Percentiles rank a stretch among this genome's conserved stretches.
Conservation (phyloP, 1,140 invertebrate species). For the Achatina immaculata region DNA sequence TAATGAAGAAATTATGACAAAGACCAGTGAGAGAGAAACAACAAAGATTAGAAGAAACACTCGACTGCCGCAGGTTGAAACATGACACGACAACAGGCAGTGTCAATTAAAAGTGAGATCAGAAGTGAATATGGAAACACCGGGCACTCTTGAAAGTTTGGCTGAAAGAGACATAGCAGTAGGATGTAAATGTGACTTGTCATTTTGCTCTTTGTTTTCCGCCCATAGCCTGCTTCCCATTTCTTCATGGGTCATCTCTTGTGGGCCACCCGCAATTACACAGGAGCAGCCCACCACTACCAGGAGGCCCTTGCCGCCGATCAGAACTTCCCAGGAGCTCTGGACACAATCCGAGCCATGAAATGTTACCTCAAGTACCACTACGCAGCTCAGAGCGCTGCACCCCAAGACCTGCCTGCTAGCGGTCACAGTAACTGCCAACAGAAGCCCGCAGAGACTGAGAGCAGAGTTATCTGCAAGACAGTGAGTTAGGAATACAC, state of each 20-base stretch:
- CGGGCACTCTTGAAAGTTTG: no score
- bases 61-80: no score
- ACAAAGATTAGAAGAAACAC: no score
- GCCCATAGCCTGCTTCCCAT: constrained; percentile 78
- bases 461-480: constrained; percentile 67
- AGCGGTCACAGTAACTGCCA: constrained; percentile 52
- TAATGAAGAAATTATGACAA: no score
- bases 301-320: constrained; percentile 78
- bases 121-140: no score
- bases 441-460: constrained; percentile 53
- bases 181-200: no score
- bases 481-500: constrained; percentile 60
- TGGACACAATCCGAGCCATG: constrained; percentile 74
- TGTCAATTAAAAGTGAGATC: no score
- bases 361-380: constrained; percentile 74
- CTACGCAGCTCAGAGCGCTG: constrained; percentile 63
- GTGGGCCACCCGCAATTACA: constrained; percentile 78
- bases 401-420: constrained; percentile 42
- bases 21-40: no score
- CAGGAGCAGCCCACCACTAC: constrained; percentile 79
- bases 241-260: constrained; percentile 79
- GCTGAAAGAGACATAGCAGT: no score
- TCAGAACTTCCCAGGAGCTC: constrained; percentile 74
- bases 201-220: no score
- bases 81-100: no score